Base-by-base conservation (phyloP, 2,888 invertebrate genomes). In the Synergus japonicus region DNA sequence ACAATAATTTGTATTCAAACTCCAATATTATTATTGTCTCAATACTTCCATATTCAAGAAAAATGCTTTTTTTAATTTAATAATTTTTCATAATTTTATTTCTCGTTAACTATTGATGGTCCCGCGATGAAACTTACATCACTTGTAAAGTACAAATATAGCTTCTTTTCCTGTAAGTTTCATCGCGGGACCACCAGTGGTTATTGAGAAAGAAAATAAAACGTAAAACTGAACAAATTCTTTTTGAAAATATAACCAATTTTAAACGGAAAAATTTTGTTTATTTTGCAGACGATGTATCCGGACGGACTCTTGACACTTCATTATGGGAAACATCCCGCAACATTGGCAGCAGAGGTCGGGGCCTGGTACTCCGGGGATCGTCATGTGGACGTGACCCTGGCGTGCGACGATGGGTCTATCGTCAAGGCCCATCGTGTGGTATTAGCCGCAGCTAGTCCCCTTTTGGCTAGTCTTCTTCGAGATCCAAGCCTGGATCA, bases 261-360 rank as follows among this genome's bases (percentile, higher is more conserved):
- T 18, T 8, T 18, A 13, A 15, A 67, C 18, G 5, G 2, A n/a
- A 67, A 18, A 10, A 29, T 9, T 69, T 2, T 13, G 54, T 54
- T 37, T 41, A 76, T 81, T 81, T 83, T 82, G 0, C 89, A 92
- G 92, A 91, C 93, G 93, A 94, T 94, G 94, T 94, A 93, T 93
- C 93, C 94, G 89, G 92, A 92, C 90, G 92, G 92, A 87, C 94
- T 97, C 94, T 95, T 97, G 94, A 97, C 97, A 92, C 95, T 97
- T 93, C 97, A 97, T 94, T 97, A 97, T 94, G 97, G 97, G 94
- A 97, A 97, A 94, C 97, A 97, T 94, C 97, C 96, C 94, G 97
- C 97, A 93, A 97, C 97, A 93, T 96, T 97, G 94, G 96, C 96
- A 93, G 97, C 96, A 93, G 97, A 97, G 94, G 96, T 97, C 92